Evolutionary conservation across 2,797 vertebrate species (phyloP).

Genomic region (Orientallactaga sibirica): DNA sequence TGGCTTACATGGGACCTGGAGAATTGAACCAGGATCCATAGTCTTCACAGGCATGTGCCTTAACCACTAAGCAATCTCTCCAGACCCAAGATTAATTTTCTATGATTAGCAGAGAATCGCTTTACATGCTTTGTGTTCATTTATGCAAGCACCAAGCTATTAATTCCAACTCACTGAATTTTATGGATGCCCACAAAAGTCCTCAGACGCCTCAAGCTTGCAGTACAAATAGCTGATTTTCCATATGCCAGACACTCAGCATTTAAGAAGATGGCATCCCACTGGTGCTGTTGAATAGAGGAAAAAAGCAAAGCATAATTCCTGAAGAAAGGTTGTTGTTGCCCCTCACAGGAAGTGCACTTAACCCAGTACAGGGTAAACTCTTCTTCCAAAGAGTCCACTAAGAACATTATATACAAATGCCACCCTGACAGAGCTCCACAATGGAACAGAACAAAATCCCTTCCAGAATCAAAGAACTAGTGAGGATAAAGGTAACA

Average conservation of each 20-base stretch:
- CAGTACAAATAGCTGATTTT: constrained; percentile 79
- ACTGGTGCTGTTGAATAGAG: constrained; percentile 76
- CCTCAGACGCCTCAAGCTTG: constrained; percentile 84
- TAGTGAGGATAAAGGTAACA: constrained; percentile 84
- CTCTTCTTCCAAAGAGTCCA: constrained; percentile 80
- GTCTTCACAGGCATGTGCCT: too few relatives aligned
- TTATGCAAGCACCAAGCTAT: constrained; percentile 90
- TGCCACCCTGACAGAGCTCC: constrained; percentile 85
- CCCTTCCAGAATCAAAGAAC: constrained; percentile 86
- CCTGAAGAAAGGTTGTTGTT: constrained; percentile 75
- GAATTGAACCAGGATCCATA: too few relatives aligned
- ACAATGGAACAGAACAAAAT: constrained; percentile 79
- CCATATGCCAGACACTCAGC: constrained; percentile 69
- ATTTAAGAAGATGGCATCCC: constrained; percentile 77
- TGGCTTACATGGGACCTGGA: too few relatives aligned
- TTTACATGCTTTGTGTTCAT: constrained; percentile 88
- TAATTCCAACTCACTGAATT: constrained; percentile 93
- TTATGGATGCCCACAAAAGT: constrained; percentile 84
- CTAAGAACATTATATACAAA: constrained; percentile 90
- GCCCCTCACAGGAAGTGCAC: constrained; percentile 78
- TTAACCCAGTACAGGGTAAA: constrained; percentile 58
- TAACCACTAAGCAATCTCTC: too few relatives aligned
- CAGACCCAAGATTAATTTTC: constrained; percentile 89
- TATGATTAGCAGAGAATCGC: constrained; percentile 91
- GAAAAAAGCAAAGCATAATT: constrained; percentile 82